phyloP scores from a whole-genome alignment of 2,888 invertebrate species.

The Platynereis dumerilii region DNA sequence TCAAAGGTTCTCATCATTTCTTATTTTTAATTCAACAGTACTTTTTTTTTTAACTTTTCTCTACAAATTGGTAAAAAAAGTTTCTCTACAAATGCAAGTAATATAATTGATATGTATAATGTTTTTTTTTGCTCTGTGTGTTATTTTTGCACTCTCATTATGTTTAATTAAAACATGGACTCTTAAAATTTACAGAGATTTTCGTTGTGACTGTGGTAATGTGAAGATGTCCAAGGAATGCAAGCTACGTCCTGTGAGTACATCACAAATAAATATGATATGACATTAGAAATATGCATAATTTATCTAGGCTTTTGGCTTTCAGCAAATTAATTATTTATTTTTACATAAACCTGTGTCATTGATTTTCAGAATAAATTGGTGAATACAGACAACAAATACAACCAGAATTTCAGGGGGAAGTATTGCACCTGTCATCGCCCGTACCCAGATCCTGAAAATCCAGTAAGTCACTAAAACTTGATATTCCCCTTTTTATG shows the following conservation, averaged over 20 bases:
- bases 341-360: too few relatives aligned
- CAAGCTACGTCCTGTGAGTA: neutral
- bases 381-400: conserved; percentile 73
- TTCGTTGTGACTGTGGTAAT: conserved; percentile 95
- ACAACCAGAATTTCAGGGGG: conserved; percentile 95
- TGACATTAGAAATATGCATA: neutral
- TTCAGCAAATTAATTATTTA: too few relatives aligned
- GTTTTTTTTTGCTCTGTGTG: too few relatives aligned
- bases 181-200: conserved; percentile 77
- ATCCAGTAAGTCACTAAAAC: conserved; percentile 47
- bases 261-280: neutral
- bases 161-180: too few relatives aligned
- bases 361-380: conserved; percentile 1
- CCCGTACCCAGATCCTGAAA: conserved; percentile 94
- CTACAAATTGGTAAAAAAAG: too few relatives aligned
- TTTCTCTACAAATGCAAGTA: too few relatives aligned
- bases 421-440: conserved; percentile 88
- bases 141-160: too few relatives aligned
- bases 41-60: neutral
- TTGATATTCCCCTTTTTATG: too few relatives aligned
- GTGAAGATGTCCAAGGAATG: conserved; percentile 42
- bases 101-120: too few relatives aligned
- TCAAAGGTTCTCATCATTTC: too few relatives aligned
- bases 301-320: too few relatives aligned
- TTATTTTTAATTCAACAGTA: neutral